These are phyloP conservation scores for Clinocottus analis DNA, from an alignment of 2,113 vertebrate species.

Conservation along the genomic window DNA sequence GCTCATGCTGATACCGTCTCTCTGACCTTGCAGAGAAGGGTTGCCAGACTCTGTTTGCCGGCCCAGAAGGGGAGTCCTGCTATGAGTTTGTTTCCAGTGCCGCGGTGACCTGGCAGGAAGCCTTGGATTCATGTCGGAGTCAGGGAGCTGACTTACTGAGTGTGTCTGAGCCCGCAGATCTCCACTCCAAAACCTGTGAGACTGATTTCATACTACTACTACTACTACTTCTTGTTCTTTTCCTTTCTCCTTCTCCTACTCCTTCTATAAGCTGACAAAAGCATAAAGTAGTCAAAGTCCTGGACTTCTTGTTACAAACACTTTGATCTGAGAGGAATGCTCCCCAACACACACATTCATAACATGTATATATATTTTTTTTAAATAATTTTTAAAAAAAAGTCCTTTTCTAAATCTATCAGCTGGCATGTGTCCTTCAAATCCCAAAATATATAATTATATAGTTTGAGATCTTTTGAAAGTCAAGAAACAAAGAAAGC, in stretches of 20 bases:
- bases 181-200: slow-evolving; percentile 76
- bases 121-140: slow-evolving; percentile 90
- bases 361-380: too few relatives aligned
- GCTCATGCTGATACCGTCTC: background rate
- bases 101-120: slow-evolving; percentile 91
- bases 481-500: background rate
- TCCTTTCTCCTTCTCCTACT: background rate
- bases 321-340: background rate
- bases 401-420: background rate
- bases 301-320: background rate
- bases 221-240: background rate
- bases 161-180: slow-evolving; percentile 79
- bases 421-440: background rate
- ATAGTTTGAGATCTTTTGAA: background rate
- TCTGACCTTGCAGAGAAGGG: slow-evolving; percentile 84
- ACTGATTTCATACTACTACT: background rate
- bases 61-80: slow-evolving; percentile 82
- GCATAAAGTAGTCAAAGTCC: background rate
- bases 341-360: too few relatives aligned
- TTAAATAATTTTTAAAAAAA: too few relatives aligned
- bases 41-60: slow-evolving; percentile 86
- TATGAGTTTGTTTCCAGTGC: slow-evolving; percentile 90
- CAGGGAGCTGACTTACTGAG: slow-evolving; percentile 94
- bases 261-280: too few relatives aligned
- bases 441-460: background rate